phyloP scores from a whole-genome alignment of 2,888 invertebrate genomes.

The Frankliniella intonsa region DNA sequence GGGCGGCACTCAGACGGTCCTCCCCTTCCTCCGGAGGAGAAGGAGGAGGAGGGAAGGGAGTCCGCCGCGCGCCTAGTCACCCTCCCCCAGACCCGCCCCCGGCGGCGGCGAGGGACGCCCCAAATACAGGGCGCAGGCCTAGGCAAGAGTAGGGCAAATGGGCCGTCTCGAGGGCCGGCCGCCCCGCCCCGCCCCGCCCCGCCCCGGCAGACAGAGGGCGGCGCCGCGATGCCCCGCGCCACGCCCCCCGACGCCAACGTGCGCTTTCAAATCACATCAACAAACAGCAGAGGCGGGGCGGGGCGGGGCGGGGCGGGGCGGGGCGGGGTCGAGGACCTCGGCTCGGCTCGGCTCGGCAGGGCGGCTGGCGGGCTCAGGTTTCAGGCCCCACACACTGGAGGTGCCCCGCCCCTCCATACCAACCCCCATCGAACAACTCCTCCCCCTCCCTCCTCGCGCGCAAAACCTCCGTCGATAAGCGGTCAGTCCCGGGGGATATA shows the following conservation, averaged over 20 bases:
- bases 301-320: background rate
- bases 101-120: slow-evolving; percentile 11
- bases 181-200: background rate
- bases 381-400: no score
- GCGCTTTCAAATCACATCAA: background rate
- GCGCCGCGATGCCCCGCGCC: no score
- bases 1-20: background rate
- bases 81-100: background rate
- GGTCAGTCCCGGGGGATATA: no score
- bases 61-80: background rate
- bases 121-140: background rate
- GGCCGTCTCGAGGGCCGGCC: background rate
- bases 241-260: background rate
- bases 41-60: background rate
- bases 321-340: no score
- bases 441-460: no score
- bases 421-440: no score
- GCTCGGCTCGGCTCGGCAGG: no score
- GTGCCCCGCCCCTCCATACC: no score
- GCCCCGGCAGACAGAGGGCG: no score
- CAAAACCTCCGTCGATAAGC: no score
- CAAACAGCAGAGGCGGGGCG: background rate
- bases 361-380: no score
- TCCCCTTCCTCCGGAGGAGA: background rate
- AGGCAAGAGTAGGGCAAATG: slow-evolving; percentile 1